Conservation (phyloP, 2,113 vertebrate species). For the Malurus alboscapulatus region DNA sequence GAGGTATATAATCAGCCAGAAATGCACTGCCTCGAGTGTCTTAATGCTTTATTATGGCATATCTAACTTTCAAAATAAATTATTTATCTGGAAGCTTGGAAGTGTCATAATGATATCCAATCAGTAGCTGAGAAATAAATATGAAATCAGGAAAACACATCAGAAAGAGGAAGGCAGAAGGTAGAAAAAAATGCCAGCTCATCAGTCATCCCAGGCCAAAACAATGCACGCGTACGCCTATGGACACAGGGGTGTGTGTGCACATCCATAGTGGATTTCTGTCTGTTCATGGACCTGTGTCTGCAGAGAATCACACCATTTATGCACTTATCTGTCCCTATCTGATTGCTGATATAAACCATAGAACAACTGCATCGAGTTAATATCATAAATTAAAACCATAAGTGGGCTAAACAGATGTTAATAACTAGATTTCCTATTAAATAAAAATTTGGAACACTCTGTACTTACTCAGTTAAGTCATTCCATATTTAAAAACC, state of each 20-base stretch:
- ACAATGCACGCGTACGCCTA: not conserved
- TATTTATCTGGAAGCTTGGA: slow-evolving; percentile 70
- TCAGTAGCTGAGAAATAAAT: slow-evolving; percentile 41
- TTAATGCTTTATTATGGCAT: slow-evolving; percentile 76
- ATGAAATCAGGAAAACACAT: slow-evolving; percentile 30
- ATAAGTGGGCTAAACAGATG: not conserved
- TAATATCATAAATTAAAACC: not conserved
- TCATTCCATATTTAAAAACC: not conserved
- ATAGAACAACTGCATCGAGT: not conserved
- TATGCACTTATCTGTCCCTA: not conserved
- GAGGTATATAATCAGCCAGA: slow-evolving; percentile 69
- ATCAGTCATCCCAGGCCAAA: slow-evolving; percentile 7
- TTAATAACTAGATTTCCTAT: not conserved
- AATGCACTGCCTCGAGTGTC: slow-evolving; percentile 66
- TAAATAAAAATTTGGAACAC: not conserved
- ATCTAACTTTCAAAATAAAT: slow-evolving; percentile 74
- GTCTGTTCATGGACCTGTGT: not conserved
- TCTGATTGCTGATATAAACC: not conserved
- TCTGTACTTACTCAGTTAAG: not conserved
- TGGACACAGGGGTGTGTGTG: not conserved
- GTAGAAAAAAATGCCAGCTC: not conserved
- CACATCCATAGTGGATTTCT: not conserved
- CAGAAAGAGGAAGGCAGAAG: not conserved
- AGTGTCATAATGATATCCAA: slow-evolving; percentile 55
- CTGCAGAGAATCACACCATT: not conserved